These are phyloP conservation scores for Acrocephalus kingi DNA, from an alignment of 2,113 vertebrate genomes.

Conservation along the genomic window DNA sequence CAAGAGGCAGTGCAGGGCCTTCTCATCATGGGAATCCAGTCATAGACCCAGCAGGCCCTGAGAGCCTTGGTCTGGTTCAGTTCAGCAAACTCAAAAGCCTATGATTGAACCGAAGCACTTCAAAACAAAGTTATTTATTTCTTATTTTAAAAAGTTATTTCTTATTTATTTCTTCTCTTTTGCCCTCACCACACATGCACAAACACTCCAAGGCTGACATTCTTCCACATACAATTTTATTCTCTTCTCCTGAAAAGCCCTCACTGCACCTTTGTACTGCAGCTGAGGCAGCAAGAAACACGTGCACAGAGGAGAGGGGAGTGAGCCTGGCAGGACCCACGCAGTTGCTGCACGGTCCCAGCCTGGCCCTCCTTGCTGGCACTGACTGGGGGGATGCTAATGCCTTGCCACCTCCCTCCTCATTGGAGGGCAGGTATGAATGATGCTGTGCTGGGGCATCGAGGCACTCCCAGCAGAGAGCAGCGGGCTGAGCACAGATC, in stretches of 20 bases:
- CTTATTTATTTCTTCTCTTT: background rate
- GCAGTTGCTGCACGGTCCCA: background rate
- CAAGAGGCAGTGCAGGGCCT: background rate
- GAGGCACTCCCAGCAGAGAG: background rate
- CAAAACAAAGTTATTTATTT: background rate
- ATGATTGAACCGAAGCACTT: background rate
- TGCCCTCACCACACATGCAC: background rate
- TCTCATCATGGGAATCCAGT: rapidly evolving
- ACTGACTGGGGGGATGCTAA: background rate
- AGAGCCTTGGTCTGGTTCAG: background rate
- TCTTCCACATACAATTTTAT: background rate
- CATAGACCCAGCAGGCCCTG: background rate
- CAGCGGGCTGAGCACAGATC: background rate
- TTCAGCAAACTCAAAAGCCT: background rate
- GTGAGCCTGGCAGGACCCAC: background rate
- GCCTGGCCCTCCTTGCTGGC: background rate
- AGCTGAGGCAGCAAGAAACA: background rate
- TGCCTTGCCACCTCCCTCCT: background rate
- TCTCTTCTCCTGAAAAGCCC: background rate
- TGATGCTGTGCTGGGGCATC: too few species aligned
- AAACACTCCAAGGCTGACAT: background rate
- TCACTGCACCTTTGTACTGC: background rate
- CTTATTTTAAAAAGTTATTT: background rate
- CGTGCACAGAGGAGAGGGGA: rapidly evolving
- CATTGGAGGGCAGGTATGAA: background rate